Evolutionary conservation across 2,888 invertebrate species (phyloP), one percentile per base, ranked within the genome.

Genomic region (Pyrochroa serraticornis): DNA sequence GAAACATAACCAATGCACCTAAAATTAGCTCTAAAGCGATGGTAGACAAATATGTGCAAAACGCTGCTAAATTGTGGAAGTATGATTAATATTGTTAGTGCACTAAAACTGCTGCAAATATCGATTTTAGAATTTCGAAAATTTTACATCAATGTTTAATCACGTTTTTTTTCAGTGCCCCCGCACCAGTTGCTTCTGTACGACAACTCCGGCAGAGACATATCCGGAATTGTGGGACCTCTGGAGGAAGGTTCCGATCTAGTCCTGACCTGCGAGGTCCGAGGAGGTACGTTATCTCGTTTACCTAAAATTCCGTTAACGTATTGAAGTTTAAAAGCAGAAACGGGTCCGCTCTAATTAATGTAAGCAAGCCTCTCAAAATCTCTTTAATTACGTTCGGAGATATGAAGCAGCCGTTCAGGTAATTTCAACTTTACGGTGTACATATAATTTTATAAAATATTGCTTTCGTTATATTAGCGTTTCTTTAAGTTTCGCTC

Each of bases 121-220:
- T 3, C 22, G 22, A n/a, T n/a, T n/a, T n/a, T n/a, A n/a, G n/a
- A n/a, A n/a, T n/a, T n/a, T n/a, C n/a, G n/a, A n/a, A n/a, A n/a
- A n/a, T n/a, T n/a, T n/a, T n/a, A n/a, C n/a, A n/a, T n/a, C n/a
- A n/a, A n/a, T n/a, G n/a, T n/a, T n/a, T n/a, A n/a, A n/a, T n/a
- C n/a, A n/a, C n/a, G n/a, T 64, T 68, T 68, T 75, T 63, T 89
- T 87, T 45, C 85, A 94, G 94, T 94, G 76, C 93, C 93, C 67
- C 93, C 94, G 12, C 92, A 93, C 81, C 90, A 92, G 77, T 89
- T 93, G 75, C 82, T 91, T 67, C 84, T 94, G 68, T 89, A 92
- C 76, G 93, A 93, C 78, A 89, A 90, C 72, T 91, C 90, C 69
- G 93, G 93, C 45, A 87, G 91, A 65, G 88, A 90, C 73, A 86